phyloP scores from a whole-genome alignment of 2,888 invertebrate species.

The Rhagium mordax region DNA sequence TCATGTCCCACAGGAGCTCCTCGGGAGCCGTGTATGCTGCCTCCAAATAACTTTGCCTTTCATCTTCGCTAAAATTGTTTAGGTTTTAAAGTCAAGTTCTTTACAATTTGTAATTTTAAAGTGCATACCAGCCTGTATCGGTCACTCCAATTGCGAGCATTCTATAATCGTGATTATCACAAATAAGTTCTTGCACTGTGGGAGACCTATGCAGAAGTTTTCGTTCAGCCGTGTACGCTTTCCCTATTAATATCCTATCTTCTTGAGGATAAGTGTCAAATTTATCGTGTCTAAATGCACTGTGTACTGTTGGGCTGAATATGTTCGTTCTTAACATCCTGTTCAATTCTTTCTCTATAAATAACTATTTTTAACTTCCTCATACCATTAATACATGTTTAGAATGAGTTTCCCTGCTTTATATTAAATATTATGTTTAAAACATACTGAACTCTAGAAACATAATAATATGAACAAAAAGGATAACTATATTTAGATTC shows the following conservation, averaged over 20 bases:
- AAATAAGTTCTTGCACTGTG: slow-evolving; percentile 74
- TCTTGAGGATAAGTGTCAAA: slow-evolving; percentile 68
- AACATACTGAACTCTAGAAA: too few species aligned
- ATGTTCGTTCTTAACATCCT: slow-evolving; percentile 75
- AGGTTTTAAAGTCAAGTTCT: too few species aligned
- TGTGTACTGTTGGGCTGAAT: slow-evolving; percentile 74
- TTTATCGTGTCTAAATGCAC: slow-evolving; percentile 65
- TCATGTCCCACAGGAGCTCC: slow-evolving; percentile 69
- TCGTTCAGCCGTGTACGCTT: slow-evolving; percentile 71
- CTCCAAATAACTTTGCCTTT: slow-evolving; percentile 72
- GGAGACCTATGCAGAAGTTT: slow-evolving; percentile 76
- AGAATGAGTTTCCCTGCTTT: too few species aligned
- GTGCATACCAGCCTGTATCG: slow-evolving; percentile 63
- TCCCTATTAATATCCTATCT: slow-evolving; percentile 73
- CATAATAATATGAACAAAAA: too few species aligned
- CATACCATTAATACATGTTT: too few species aligned
- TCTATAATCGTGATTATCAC: slow-evolving; percentile 75
- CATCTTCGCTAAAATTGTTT: slow-evolving; percentile 50
- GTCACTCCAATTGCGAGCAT: slow-evolving; percentile 73
- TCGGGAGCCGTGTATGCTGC: slow-evolving; percentile 74
- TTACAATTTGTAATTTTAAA: too few species aligned
- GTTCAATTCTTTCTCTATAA: slow-evolving; percentile 75
- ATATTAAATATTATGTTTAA: too few species aligned
- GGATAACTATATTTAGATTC: too few species aligned
- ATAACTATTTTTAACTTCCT: slow-evolving; percentile 21